phyloP scores from a whole-genome alignment of 2,797 vertebrate genomes.

The Gymnocypris eckloni region DNA sequence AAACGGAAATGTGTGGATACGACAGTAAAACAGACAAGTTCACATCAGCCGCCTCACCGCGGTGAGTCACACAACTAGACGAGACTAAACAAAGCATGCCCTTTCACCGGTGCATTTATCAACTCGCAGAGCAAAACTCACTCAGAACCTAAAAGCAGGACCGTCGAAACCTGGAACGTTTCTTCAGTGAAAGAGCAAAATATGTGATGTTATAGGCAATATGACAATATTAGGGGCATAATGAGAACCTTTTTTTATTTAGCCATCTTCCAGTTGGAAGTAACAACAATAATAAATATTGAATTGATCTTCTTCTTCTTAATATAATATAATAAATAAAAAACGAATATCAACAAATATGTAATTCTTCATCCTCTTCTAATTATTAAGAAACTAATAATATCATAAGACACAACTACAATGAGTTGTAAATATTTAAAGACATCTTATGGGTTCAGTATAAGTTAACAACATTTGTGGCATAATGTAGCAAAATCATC shows the following conservation, averaged over 20 bases:
- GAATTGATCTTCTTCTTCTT: neutral
- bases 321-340: neutral
- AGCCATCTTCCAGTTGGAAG: neutral
- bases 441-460: neutral
- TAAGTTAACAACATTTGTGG: neutral
- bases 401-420: neutral
- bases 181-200: neutral
- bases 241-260: neutral
- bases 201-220: neutral
- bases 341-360: neutral
- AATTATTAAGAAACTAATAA: neutral
- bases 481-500: neutral
- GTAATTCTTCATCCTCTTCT: neutral
- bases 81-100: constrained; percentile 38
- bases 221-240: neutral
- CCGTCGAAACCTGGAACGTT: neutral
- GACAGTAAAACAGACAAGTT: constrained; percentile 51
- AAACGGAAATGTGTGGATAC: constrained; percentile 32
- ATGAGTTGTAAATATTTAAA: neutral
- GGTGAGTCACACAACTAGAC: constrained; percentile 43
- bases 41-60: constrained; percentile 46
- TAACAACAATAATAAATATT: neutral
- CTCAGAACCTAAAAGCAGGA: neutral
- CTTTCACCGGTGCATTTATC: constrained; percentile 4
- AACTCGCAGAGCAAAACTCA: neutral